Percentiles rank a stretch among this genome's conserved stretches.
Evolutionary conservation across 2,888 invertebrate genomes (phyloP).

Genomic region (Eupithecia abbreviata): DNA sequence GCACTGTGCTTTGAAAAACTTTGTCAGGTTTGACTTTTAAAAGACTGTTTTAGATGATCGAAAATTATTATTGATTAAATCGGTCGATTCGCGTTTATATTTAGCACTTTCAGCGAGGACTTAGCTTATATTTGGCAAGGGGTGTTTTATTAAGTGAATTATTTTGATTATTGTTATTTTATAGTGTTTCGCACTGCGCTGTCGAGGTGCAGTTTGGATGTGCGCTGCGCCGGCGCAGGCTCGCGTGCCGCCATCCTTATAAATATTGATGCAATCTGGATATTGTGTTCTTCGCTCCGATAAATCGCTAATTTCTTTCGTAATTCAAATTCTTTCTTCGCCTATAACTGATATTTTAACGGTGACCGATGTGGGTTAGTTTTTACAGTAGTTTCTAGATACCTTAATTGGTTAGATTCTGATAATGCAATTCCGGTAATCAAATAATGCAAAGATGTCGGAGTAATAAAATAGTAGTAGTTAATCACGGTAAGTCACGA

Average conservation of each 20-base stretch:
- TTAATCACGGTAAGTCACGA: not conserved
- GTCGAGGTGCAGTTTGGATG: conserved; percentile 71
- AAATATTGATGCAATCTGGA: conserved; percentile 80
- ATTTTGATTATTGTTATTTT: not conserved
- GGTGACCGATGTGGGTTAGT: conserved; percentile 37
- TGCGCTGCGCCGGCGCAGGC: conserved; percentile 65
- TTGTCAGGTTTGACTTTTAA: not conserved
- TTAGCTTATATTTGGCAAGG: not conserved
- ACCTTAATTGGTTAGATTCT: not conserved
- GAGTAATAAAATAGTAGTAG: not conserved
- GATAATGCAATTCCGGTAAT: not conserved
- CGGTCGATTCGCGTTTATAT: not conserved
- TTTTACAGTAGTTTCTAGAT: not conserved
- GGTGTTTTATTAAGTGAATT: not conserved
- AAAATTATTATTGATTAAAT: not conserved
- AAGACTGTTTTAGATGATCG: not conserved
- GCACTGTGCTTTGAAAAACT: not conserved
- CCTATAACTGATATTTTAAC: conserved; percentile 46
- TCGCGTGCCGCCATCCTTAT: conserved; percentile 67
- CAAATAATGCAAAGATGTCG: not conserved
- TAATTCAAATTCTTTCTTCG: conserved; percentile 63
- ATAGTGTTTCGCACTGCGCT: conserved; percentile 61
- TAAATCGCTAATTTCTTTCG: conserved; percentile 71
- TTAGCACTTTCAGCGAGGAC: not conserved
- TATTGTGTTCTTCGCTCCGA: conserved; percentile 69